A percentile compares a stretch with the other conserved stretches of the same genome.
Conservation (phyloP, 2,797 vertebrate genomes). For the Microhierax caerulescens region DNA sequence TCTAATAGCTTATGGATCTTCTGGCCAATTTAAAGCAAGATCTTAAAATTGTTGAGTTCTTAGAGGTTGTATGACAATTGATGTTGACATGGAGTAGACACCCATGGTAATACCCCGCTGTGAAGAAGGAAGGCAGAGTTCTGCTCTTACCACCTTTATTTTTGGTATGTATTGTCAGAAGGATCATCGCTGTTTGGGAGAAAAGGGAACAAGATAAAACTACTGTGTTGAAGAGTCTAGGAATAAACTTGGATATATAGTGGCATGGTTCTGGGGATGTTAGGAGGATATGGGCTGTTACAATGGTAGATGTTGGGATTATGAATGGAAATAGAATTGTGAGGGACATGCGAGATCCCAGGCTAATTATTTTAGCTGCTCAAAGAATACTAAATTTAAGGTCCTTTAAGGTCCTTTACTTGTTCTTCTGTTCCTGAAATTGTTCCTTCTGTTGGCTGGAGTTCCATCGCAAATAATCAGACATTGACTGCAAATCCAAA, state of each 20-base stretch:
- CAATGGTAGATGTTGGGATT: neutral
- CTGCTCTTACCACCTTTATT: neutral
- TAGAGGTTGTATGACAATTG: neutral
- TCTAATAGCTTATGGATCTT: neutral
- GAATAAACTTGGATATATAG: neutral
- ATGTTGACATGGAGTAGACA: neutral
- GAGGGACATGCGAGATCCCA: neutral
- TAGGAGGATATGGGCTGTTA: neutral
- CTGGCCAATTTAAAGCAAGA: neutral
- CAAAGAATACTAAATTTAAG: neutral
- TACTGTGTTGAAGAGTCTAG: neutral
- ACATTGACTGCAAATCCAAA: neutral
- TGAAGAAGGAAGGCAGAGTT: neutral
- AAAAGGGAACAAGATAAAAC: neutral
- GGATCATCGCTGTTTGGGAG: neutral
- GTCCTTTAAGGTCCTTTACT: neutral
- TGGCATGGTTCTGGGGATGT: neutral
- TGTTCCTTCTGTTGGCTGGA: neutral
- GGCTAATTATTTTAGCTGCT: neutral
- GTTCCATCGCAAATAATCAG: neutral
- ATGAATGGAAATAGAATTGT: neutral
- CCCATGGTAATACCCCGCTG: neutral
- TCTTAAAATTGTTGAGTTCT: neutral
- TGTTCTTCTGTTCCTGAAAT: neutral
- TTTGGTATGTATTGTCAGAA: neutral